These are phyloP conservation scores for Myotis planiceps DNA, from an alignment of 2,797 vertebrate genomes.

Conservation along the genomic window DNA sequence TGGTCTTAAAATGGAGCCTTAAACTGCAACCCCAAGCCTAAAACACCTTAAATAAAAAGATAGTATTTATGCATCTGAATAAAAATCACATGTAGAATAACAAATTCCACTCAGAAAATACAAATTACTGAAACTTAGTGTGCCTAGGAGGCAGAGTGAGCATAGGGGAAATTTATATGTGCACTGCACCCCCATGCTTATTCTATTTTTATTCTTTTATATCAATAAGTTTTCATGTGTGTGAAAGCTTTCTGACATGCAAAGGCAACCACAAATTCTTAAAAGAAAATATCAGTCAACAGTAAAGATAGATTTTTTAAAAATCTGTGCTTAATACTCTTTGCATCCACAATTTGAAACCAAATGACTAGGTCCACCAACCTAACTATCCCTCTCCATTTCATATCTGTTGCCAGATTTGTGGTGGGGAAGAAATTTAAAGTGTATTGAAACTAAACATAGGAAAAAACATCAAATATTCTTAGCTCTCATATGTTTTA, in stretches of 20 bases:
- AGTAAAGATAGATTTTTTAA: background rate
- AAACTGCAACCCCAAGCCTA: background rate
- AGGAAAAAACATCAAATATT: background rate
- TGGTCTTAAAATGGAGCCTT: background rate
- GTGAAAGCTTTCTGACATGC: slow-evolving; percentile 13
- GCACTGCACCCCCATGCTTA: background rate
- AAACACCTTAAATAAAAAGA: slow-evolving; percentile 19
- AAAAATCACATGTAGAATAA: slow-evolving; percentile 6
- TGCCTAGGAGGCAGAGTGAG: background rate
- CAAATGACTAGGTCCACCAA: background rate
- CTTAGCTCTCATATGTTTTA: background rate
- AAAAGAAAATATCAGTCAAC: background rate
- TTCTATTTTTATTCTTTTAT: slow-evolving; percentile 9
- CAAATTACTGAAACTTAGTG: background rate
- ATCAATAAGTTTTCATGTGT: background rate
- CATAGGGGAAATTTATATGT: background rate
- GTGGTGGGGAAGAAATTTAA: background rate
- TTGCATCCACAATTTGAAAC: background rate
- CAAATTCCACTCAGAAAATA: slow-evolving; percentile 5
- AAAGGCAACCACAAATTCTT: slow-evolving; percentile 26
- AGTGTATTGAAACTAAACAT: background rate
- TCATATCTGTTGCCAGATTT: background rate
- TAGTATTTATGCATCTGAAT: slow-evolving; percentile 10
- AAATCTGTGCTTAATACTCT: background rate
- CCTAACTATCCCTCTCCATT: background rate